These are phyloP conservation scores for Pangasius djambal DNA, from an alignment of 2,797 vertebrate genomes.

Conservation along the genomic window DNA sequence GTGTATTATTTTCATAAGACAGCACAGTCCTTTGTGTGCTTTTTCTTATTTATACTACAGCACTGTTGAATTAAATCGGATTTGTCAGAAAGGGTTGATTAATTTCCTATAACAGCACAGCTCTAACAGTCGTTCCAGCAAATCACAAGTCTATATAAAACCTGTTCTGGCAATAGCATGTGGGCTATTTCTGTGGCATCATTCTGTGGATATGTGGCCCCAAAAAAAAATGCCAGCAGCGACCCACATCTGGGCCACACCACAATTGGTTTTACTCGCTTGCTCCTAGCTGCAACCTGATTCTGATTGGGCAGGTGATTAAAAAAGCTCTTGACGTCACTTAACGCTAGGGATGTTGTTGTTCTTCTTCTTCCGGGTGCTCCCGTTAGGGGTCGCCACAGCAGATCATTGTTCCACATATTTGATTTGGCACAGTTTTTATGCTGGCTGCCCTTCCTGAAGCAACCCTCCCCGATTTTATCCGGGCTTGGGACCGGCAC, in stretches of 20 bases:
- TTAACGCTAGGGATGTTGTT: not conserved
- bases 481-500: no score
- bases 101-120: not conserved
- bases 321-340: not conserved
- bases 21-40: not conserved
- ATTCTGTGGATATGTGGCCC: not conserved
- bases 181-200: not conserved
- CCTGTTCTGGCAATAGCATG: not conserved
- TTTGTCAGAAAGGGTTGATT: not conserved
- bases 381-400: no score
- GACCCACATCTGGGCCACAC: not conserved
- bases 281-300: not conserved
- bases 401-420: no score
- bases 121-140: not conserved
- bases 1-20: not conserved
- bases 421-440: no score
- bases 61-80: not conserved
- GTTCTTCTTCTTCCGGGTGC: no score
- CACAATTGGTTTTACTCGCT: not conserved
- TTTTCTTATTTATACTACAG: not conserved
- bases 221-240: not conserved
- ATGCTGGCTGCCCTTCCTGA: no score
- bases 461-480: no score
- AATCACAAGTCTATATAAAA: not conserved
- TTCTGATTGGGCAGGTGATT: not conserved